These are phyloP conservation scores for Danio rerio DNA, from an alignment of 2,113 vertebrate species.

Conservation along the genomic window DNA sequence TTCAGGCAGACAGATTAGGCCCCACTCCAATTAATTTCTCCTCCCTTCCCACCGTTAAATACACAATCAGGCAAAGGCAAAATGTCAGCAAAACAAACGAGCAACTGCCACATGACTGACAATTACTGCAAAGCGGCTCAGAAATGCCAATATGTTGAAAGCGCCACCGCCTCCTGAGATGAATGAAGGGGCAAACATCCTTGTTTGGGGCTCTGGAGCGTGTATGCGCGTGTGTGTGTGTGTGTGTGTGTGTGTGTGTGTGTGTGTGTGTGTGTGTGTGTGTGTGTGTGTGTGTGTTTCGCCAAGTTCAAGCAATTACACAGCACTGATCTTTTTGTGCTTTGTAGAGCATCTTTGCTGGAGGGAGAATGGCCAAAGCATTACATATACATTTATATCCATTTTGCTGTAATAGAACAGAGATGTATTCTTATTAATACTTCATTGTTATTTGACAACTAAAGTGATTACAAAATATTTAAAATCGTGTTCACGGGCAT, in stretches of 20 bases:
- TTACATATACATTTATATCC: no score
- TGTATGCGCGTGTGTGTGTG: not conserved
- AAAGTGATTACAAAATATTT: no score
- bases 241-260: constrained; percentile 15
- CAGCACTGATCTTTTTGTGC: constrained; percentile 9
- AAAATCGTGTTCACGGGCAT: no score
- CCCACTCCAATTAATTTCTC: constrained; percentile 78
- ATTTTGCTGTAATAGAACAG: no score
- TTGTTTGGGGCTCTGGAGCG: constrained; percentile 27
- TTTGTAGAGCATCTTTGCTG: not conserved
- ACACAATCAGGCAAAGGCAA: constrained; percentile 81
- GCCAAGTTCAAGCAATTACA: constrained; percentile 18
- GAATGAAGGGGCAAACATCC: constrained; percentile 64
- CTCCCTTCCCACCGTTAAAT: constrained; percentile 76
- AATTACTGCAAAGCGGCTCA: constrained; percentile 76
- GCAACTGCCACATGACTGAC: constrained; percentile 71
- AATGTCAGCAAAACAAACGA: constrained; percentile 81
- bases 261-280: not conserved
- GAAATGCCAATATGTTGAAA: constrained; percentile 80
- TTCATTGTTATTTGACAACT: no score
- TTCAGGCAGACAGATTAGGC: constrained; percentile 79
- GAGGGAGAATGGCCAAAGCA: not conserved
- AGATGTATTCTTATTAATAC: no score
- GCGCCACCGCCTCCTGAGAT: constrained; percentile 66
- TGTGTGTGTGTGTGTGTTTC: not conserved